These are phyloP conservation scores for Parnassius smintheus DNA, from an alignment of 2,888 invertebrate species.

Conservation along the genomic window DNA sequence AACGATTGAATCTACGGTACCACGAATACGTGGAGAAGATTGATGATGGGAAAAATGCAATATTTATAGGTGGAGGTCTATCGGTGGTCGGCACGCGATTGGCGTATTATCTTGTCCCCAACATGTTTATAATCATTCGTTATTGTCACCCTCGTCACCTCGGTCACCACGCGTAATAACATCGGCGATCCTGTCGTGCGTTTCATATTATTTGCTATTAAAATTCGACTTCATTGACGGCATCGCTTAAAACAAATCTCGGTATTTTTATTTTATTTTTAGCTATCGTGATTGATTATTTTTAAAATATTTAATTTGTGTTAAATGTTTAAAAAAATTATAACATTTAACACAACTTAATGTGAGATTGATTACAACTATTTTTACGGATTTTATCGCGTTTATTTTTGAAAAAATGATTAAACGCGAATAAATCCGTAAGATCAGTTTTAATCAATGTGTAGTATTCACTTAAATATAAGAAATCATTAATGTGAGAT, in stretches of 20 bases:
- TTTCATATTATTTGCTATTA: constrained; percentile 17
- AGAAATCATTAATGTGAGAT: too few relatives aligned
- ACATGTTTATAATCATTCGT: constrained; percentile 26
- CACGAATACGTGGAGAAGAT: constrained; percentile 49
- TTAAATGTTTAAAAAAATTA: too few relatives aligned
- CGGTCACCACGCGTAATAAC: constrained; percentile 20
- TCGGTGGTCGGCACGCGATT: constrained; percentile 33
- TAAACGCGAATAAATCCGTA: too few relatives aligned
- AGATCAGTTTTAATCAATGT: too few relatives aligned
- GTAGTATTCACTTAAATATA: too few relatives aligned
- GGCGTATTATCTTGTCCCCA: constrained; percentile 18
- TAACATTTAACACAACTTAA: too few relatives aligned
- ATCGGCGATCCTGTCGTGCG: constrained; percentile 7
- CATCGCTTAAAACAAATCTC: neutral
- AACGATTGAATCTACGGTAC: constrained; percentile 53
- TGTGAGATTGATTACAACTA: too few relatives aligned
- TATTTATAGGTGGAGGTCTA: constrained; percentile 45
- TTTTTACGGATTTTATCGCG: too few relatives aligned
- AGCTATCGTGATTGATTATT: too few relatives aligned
- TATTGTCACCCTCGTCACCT: constrained; percentile 23
- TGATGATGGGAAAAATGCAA: constrained; percentile 55
- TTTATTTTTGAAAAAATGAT: too few relatives aligned
- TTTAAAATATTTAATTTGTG: too few relatives aligned
- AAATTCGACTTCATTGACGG: constrained; percentile 15
- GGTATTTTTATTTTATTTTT: too few relatives aligned